Base-by-base conservation (phyloP, 2,888 invertebrate species). In the Agriopis leucophaearia region DNA sequence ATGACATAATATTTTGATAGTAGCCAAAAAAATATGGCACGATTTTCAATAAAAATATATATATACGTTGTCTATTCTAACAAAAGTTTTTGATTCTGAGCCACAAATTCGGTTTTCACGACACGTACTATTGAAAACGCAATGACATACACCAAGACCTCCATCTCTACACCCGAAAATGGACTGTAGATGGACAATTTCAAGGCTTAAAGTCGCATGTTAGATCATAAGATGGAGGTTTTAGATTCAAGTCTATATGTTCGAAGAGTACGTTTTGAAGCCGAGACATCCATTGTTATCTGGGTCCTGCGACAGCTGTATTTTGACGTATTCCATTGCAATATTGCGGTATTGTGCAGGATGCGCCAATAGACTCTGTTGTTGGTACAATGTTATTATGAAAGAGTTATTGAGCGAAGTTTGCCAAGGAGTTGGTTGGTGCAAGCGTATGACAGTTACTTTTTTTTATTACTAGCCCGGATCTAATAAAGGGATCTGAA, bases 81-180 rank as follows among this genome's bases (percentile, higher is more conserved):
- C 27, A 27, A 5, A 27, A 5, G 27, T 27, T 5, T 3, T 3
- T 5, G 5, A 3, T 27, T 27, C 67, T 62, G 64, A 64, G 60
- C 73, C 66, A 71, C 73, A 73, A 72, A 75, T 73, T 67, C 62
- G 55, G 72, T 69, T 73, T 73, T 68, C 74, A 63, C 62, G 58
- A 69, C 75, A 75, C 75, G 75, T 75, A 66, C 69, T 72, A 69
- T 72, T 65, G 71, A 64, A 72, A 68, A 71, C 69, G 66, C 64
- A 38, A 51, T 57, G 44, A 55, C 44, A 56, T 64, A 61, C 56
- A 51, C 50, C 47, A 13, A 50, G 38, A 60, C 16, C 15, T n/a
- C 7, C 10, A 59, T 13, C 10, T 15, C 27, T 3, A 16, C 35
- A 35, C 9, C 35, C 54, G 8, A 62, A 72, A 64, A 55, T 42